Percentiles rank a stretch among this genome's conserved stretches.
Conservation (phyloP, 2,888 invertebrate genomes). For the Sepioteuthis lessoniana region DNA sequence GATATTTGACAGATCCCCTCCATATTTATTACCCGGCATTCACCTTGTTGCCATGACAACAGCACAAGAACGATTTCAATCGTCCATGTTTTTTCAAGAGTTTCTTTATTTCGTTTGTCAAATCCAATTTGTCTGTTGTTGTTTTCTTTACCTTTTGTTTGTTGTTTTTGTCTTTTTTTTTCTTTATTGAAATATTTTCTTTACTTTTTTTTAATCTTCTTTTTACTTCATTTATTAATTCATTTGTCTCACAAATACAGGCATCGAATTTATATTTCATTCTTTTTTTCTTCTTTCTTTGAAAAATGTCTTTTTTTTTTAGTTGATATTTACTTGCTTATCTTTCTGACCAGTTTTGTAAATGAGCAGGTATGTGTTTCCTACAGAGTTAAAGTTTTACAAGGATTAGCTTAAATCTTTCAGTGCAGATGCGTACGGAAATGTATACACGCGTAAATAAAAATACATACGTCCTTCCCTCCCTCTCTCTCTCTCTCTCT, state of each 20-base stretch:
- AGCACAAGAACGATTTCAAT: background rate
- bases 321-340: background rate
- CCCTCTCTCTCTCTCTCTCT: too few species aligned
- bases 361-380: background rate
- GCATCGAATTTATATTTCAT: background rate
- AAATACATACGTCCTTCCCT: too few species aligned
- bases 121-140: background rate
- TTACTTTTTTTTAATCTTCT: too few species aligned
- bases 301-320: background rate
- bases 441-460: too few species aligned
- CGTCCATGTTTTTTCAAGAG: background rate
- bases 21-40: background rate
- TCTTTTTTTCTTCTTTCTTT: background rate
- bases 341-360: background rate
- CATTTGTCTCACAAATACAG: background rate
- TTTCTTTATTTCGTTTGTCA: background rate
- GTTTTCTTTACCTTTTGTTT: background rate
- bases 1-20: constrained; percentile 1
- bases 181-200: too few species aligned
- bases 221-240: background rate
- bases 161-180: too few species aligned
- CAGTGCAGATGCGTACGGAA: background rate
- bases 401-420: background rate
- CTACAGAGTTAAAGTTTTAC: background rate
- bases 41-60: background rate